Base-by-base conservation (phyloP, 2,113 vertebrate species). In the Hydrolagus affinis region DNA sequence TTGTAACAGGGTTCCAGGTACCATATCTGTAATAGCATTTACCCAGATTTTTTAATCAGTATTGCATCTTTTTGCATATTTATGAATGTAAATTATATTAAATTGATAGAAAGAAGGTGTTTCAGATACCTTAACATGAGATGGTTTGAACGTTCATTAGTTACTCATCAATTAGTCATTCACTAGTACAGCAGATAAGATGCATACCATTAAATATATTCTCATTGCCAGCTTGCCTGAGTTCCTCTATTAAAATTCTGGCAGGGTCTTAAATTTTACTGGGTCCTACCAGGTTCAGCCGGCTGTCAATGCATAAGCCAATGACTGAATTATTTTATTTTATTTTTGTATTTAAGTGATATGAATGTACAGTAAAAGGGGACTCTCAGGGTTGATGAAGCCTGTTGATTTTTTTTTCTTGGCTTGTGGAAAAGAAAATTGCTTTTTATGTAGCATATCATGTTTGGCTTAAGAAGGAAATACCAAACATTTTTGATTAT, bases 331-430 rank as follows among this genome's bases (percentile, higher is more conserved):
- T 89, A 90, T 91, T 89, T 88, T 86, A 88, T 92, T 91, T 88
- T 94, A 90, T 92, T 93, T 93, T 93, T 93, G 93, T 92, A 90
- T 94, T 94, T 93, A 90, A 92, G 91, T 94, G 91, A 95, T 91
- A 92, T 96, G 95, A 97, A 97, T 97, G 96, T 96, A 83, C 78
- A 83, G 78, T 66, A 83, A 96, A 94, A 93, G 92, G 94, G 92
- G 92, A 94, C 94, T 94, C 96, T 97, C 96, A 96, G 95, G 96
- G 95, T 93, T 95, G 89, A 94, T 91, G 93, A 92, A 94, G 93
- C 92, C 92, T 94, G 91, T 94, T 94, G 91, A 94, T 93, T 92
- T 93, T 92, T 91, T 95, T 90, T 92, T 89, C 87, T 89, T 92
- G 91, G 92, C 92, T 91, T 93, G 90, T 91, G 88, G 57, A 30